These are phyloP conservation scores for Python bivittatus DNA, from an alignment of 2,113 vertebrate genomes.

Conservation along the genomic window DNA sequence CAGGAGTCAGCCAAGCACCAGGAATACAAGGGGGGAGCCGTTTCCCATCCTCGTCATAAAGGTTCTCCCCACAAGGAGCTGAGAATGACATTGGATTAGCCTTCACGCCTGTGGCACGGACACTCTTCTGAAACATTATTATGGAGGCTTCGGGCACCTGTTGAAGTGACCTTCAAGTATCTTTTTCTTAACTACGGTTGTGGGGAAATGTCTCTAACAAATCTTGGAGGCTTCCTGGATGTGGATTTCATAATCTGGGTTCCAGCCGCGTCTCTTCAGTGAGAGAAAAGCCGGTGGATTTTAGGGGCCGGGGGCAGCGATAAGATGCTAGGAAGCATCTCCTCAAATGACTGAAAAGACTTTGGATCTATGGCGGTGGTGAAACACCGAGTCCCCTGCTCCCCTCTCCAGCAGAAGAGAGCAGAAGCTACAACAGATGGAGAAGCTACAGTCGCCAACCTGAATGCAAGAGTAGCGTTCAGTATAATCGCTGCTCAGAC, in stretches of 20 bases:
- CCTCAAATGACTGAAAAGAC: background rate
- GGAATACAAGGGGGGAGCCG: conserved; percentile 96
- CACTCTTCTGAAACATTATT: too few species aligned
- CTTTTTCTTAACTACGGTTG: too few species aligned
- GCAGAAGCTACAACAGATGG: background rate
- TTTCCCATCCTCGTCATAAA: conserved; percentile 96
- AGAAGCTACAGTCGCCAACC: background rate
- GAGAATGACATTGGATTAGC: conserved; percentile 7
- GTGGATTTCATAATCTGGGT: background rate
- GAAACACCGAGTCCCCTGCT: background rate
- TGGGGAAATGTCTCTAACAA: background rate
- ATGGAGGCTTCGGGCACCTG: background rate
- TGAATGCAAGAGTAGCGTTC: background rate
- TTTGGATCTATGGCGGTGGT: background rate
- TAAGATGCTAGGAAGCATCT: background rate
- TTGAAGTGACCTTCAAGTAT: background rate
- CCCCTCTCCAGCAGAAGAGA: background rate
- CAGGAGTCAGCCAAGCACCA: conserved; percentile 96
- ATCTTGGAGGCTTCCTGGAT: background rate
- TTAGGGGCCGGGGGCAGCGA: too few species aligned
- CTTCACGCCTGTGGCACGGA: background rate
- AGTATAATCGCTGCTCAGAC: background rate
- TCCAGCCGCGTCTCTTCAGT: background rate
- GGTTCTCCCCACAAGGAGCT: conserved; percentile 97
- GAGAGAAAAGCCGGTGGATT: background rate